A percentile compares a stretch with the other conserved stretches of the same genome.
Evolutionary conservation across 35 echinoderm and acorn worm species (phyloP).

Genomic region (Amphiura filiformis): DNA sequence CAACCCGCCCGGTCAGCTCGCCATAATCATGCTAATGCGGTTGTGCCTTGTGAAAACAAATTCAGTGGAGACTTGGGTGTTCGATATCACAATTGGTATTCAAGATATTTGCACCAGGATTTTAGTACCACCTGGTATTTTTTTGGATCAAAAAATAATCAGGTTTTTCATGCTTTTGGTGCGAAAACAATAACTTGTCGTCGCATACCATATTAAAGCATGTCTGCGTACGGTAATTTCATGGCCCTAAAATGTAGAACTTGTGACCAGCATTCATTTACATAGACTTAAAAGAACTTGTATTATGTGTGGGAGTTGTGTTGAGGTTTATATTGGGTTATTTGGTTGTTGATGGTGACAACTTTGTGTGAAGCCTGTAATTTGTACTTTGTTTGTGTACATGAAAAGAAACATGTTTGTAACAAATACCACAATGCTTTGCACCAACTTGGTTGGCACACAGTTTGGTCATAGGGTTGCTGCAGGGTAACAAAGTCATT

Average conservation of each 20-base stretch:
- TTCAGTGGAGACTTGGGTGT: not conserved
- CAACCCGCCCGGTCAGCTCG: not conserved
- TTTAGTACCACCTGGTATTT: not conserved
- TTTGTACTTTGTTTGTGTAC: not conserved
- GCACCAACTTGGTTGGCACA: too few species aligned
- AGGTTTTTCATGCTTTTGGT: too few species aligned
- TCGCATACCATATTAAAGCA: too few species aligned
- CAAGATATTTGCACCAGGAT: not conserved
- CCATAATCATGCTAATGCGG: not conserved
- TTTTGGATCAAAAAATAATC: not conserved
- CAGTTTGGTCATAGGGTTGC: too few species aligned
- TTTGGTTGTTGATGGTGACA: not conserved
- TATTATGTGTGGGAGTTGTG: too few species aligned
- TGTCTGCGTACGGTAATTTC: too few species aligned
- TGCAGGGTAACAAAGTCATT: too few species aligned
- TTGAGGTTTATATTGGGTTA: too few species aligned
- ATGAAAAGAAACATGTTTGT: not conserved
- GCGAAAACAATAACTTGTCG: too few species aligned
- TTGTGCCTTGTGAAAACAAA: conserved; percentile 1
- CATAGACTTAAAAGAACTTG: too few species aligned
- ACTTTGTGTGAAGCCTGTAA: not conserved
- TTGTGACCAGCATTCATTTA: too few species aligned
- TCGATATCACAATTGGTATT: not conserved
- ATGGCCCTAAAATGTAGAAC: too few species aligned
- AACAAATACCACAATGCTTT: not conserved